Conservation (phyloP, 2,888 invertebrate genomes). For the Meliscaeva auricollis region DNA sequence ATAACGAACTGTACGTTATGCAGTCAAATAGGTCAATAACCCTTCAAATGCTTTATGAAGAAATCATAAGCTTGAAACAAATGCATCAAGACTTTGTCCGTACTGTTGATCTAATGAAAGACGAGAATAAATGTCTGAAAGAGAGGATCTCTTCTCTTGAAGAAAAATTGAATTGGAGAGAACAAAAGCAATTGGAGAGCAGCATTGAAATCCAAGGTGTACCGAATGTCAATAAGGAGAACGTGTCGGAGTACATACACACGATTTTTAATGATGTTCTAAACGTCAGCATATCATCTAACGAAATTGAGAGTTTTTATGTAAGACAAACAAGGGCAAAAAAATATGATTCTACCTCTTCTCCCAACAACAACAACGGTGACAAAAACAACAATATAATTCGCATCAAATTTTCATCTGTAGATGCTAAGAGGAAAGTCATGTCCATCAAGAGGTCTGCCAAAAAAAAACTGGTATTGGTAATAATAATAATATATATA, state of each 20-base stretch:
- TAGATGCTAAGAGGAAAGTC: too few species aligned
- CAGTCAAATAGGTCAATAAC: background rate
- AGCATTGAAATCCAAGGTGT: background rate
- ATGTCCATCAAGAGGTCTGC: too few species aligned
- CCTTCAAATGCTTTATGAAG: background rate
- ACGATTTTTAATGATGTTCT: too few species aligned
- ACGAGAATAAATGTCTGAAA: background rate
- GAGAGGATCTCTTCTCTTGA: background rate
- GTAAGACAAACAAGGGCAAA: too few species aligned
- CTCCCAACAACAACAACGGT: too few species aligned
- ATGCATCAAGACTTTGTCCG: background rate
- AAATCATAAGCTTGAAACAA: background rate
- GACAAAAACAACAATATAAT: too few species aligned
- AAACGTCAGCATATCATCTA: too few species aligned
- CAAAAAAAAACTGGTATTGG: too few species aligned
- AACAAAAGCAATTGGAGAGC: background rate
- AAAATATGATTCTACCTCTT: too few species aligned
- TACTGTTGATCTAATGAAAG: background rate
- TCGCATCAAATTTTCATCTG: too few species aligned
- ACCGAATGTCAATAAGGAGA: background rate
- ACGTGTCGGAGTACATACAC: background rate
- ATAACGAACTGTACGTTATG: background rate
- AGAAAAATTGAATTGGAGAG: background rate
- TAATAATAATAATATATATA: background rate
- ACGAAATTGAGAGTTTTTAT: too few species aligned